Percentiles rank a stretch among this genome's conserved stretches.
These are phyloP conservation scores for Aurelia coerulea DNA, from an alignment of 30 jellyfish, hydroid and myxozoan genomes.

Conservation along the genomic window DNA sequence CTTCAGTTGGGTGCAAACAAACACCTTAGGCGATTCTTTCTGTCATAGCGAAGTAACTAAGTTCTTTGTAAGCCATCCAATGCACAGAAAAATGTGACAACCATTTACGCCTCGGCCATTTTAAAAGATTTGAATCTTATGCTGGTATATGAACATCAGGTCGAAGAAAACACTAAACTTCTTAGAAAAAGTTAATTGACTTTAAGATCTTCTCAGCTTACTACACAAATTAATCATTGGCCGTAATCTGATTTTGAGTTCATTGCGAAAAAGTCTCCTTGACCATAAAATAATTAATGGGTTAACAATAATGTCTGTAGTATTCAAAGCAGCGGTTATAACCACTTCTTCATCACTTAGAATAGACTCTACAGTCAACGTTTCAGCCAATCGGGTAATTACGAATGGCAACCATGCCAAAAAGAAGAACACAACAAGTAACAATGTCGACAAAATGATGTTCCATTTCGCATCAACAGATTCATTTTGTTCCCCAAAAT, in stretches of 20 bases:
- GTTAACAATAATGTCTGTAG: constrained; percentile 21
- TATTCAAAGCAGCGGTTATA: constrained; percentile 46
- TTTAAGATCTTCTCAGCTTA: too few relatives aligned
- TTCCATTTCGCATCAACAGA: constrained; percentile 27
- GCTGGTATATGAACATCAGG: too few relatives aligned
- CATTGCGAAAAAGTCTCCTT: constrained; percentile 21
- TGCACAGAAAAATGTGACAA: too few relatives aligned
- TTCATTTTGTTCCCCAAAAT: background rate
- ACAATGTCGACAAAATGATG: constrained; percentile 26
- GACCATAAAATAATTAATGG: constrained; percentile 49
- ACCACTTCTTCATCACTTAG: constrained; percentile 17
- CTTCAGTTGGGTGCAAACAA: too few relatives aligned
- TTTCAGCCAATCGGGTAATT: constrained; percentile 28
- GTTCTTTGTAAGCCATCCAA: too few relatives aligned
- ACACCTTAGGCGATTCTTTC: too few relatives aligned
- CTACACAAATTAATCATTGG: too few relatives aligned
- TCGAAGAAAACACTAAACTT: too few relatives aligned
- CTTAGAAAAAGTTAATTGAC: too few relatives aligned
- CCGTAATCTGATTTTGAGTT: background rate
- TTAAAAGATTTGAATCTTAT: too few relatives aligned
- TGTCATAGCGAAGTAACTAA: too few relatives aligned
- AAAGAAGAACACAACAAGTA: constrained; percentile 21
- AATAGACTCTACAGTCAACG: constrained; percentile 1
- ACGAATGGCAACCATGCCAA: constrained; percentile 51
- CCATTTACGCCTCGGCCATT: too few relatives aligned